Evolutionary conservation across 2,797 vertebrate genomes (phyloP).

Genomic region (Trachops cirrhosus): DNA sequence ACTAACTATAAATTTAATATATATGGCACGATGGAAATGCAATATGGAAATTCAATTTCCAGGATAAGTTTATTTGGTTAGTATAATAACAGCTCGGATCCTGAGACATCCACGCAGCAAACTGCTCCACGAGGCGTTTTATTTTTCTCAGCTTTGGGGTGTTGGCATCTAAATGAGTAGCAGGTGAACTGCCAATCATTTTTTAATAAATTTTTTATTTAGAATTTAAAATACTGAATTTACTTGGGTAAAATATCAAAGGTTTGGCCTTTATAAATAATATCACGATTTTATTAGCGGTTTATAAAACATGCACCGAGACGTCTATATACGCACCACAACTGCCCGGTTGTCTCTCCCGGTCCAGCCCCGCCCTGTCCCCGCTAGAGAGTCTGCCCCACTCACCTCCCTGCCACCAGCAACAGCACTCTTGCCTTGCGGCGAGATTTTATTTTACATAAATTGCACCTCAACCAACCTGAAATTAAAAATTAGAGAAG

Average conservation of each 20-base stretch:
- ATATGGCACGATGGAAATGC: slow-evolving; percentile 29
- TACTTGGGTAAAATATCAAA: background rate
- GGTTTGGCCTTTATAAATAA: background rate
- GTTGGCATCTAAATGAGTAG: slow-evolving; percentile 4
- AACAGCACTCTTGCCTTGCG: background rate
- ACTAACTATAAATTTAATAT: slow-evolving; percentile 58
- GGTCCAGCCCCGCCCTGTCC: background rate
- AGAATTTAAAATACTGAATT: slow-evolving; percentile 6
- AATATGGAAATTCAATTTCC: slow-evolving; percentile 56
- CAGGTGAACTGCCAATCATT: background rate
- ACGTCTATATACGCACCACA: background rate
- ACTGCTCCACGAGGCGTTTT: slow-evolving; percentile 5
- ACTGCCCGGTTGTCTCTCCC: rapidly evolving
- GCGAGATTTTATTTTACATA: no score
- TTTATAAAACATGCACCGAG: background rate
- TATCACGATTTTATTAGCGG: background rate
- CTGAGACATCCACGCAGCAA: background rate
- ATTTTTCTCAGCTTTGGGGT: slow-evolving; percentile 17
- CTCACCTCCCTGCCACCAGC: background rate
- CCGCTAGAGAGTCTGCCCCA: background rate
- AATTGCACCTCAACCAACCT: background rate
- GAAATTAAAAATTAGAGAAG: background rate
- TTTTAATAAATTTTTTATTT: slow-evolving; percentile 41
- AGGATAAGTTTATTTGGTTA: slow-evolving; percentile 38
- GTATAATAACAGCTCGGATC: slow-evolving; percentile 18